These are phyloP conservation scores for Danaus chrysippus DNA, from an alignment of 2,888 invertebrate genomes.

Conservation along the genomic window DNA sequence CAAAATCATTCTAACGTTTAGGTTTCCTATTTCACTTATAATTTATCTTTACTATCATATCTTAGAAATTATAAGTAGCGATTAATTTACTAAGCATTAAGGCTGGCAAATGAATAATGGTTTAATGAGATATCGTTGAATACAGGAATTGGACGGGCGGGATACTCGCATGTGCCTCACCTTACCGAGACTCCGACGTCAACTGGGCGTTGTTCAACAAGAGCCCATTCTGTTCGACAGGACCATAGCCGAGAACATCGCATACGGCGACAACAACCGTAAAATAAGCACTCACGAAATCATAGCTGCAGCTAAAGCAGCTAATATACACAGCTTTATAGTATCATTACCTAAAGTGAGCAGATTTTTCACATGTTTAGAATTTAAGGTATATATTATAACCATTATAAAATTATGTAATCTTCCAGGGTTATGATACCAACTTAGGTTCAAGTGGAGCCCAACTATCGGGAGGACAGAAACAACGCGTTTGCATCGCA, in stretches of 20 bases:
- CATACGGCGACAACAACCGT: slow-evolving; percentile 88
- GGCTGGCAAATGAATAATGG: too few relatives aligned
- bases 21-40: too few relatives aligned
- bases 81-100: too few relatives aligned
- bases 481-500: slow-evolving; percentile 87
- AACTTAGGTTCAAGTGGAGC: slow-evolving; percentile 83
- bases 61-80: too few relatives aligned
- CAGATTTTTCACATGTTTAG: neutral
- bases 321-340: slow-evolving; percentile 90
- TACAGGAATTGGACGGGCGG: slow-evolving; percentile 75
- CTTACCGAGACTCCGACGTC: slow-evolving; percentile 82
- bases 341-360: slow-evolving; percentile 82
- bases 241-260: slow-evolving; percentile 91
- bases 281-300: slow-evolving; percentile 85
- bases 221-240: slow-evolving; percentile 91
- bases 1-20: too few relatives aligned
- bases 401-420: neutral
- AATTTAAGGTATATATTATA: neutral
- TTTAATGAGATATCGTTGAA: too few relatives aligned
- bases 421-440: slow-evolving; percentile 82
- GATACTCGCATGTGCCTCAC: slow-evolving; percentile 80
- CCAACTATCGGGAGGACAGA: slow-evolving; percentile 85
- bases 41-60: too few relatives aligned
- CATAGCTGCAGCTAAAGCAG: slow-evolving; percentile 85
- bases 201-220: slow-evolving; percentile 90